Evolutionary conservation across 2,888 invertebrate genomes (phyloP).

Genomic region (Pomacea canaliculata): DNA sequence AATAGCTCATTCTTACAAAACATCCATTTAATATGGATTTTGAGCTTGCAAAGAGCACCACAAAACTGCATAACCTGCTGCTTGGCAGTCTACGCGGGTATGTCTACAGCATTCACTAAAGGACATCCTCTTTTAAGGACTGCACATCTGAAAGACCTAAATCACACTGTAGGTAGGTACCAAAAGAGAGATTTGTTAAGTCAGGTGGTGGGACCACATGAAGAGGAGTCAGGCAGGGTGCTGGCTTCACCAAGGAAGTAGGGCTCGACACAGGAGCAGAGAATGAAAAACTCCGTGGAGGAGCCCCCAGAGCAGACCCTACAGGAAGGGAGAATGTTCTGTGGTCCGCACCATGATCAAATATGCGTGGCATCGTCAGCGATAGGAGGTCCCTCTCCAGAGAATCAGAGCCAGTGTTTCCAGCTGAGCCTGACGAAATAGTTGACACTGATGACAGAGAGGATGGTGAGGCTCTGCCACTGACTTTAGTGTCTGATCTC

Average conservation of each 20-base stretch:
- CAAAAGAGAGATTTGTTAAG: no score
- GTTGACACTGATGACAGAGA: constrained; percentile 29
- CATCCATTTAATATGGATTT: no score
- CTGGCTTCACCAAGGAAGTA: constrained; percentile 16
- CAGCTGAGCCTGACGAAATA: constrained; percentile 20
- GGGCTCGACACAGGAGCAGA: constrained; percentile 21
- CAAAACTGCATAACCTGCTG: no score
- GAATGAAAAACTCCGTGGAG: constrained; percentile 26
- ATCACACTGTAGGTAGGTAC: no score
- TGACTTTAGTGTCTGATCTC: constrained; percentile 9
- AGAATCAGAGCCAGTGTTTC: constrained; percentile 31
- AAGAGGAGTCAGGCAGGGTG: constrained; percentile 25
- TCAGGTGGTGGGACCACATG: constrained; percentile 4
- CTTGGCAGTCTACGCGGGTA: no score
- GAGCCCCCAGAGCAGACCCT: constrained; percentile 14
- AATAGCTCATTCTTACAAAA: no score
- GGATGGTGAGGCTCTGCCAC: constrained; percentile 22
- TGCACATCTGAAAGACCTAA: no score
- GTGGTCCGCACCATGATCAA: constrained; percentile 22
- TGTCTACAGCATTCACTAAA: no score
- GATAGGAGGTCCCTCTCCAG: constrained; percentile 56
- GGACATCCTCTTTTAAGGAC: no score
- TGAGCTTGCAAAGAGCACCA: no score
- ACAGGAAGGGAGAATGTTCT: constrained; percentile 26
- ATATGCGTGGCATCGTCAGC: constrained; percentile 44